A percentile compares a stretch with the other conserved stretches of the same genome.
phyloP scores from a whole-genome alignment of 2,797 vertebrate genomes.

The Squalus acanthias region DNA sequence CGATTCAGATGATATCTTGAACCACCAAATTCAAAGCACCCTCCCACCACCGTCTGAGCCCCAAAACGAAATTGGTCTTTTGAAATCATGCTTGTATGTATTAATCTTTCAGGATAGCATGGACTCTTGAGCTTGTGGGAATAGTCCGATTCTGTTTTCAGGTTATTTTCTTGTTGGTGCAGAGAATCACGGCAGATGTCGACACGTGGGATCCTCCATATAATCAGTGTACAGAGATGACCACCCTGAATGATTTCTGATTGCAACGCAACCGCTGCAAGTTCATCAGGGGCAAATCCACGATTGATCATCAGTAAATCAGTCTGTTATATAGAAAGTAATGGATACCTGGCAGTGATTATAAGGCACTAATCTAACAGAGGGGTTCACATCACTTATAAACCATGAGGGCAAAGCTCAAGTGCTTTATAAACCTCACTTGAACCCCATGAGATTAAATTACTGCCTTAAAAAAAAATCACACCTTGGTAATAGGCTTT shows the following conservation, averaged over 20 bases:
- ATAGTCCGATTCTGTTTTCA: neutral
- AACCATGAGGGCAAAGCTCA: slow-evolving; percentile 21
- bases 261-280: neutral
- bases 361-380: neutral
- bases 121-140: neutral
- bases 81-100: neutral
- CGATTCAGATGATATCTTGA: neutral
- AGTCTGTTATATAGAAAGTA: neutral
- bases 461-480: slow-evolving; percentile 1
- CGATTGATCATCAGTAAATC: neutral
- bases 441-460: slow-evolving; percentile 22
- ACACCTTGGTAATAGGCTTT: neutral
- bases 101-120: neutral
- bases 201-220: neutral
- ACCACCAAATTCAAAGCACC: neutral
- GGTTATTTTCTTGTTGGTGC: neutral
- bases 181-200: neutral
- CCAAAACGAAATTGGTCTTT: neutral
- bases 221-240: neutral
- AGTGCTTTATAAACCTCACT: slow-evolving; percentile 28
- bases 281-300: neutral
- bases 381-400: neutral
- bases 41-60: neutral
- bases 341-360: neutral
- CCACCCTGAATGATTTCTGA: neutral